phyloP scores from a whole-genome alignment of 2,888 invertebrate species.

The Carpatolechia fugitivella region DNA sequence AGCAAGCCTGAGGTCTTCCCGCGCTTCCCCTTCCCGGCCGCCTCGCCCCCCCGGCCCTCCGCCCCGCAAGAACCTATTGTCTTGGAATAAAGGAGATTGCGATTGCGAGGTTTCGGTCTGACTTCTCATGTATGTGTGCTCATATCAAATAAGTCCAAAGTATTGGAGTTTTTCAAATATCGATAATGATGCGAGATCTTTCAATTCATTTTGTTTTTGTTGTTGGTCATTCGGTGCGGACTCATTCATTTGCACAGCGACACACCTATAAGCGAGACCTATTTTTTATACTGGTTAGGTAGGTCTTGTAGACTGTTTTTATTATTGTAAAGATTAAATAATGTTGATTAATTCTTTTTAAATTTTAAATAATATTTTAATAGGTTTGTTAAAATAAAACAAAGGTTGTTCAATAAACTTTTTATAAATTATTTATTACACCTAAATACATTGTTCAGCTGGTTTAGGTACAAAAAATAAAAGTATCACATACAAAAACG shows the following conservation, averaged over 20 bases:
- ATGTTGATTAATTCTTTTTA: neutral
- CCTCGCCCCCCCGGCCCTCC: neutral
- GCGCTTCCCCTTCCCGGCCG: neutral
- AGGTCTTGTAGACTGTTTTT: no score
- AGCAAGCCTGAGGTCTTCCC: neutral
- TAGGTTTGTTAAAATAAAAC: conserved; percentile 14
- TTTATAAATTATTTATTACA: conserved; percentile 38
- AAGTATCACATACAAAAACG: conserved; percentile 73
- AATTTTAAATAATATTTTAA: neutral
- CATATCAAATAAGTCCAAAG: no score
- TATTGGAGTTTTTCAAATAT: no score
- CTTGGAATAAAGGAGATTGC: neutral
- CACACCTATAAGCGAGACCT: no score
- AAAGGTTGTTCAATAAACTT: conserved; percentile 22
- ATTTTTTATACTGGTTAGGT: no score
- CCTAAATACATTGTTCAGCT: conserved; percentile 55
- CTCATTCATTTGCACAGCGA: no score
- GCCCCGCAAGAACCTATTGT: neutral
- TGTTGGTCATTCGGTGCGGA: no score
- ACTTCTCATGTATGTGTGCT: no score
- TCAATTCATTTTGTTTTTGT: no score
- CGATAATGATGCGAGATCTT: no score
- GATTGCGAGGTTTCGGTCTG: no score
- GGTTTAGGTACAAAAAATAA: conserved; percentile 60
- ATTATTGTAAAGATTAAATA: no score